Evolutionary conservation across 2,888 invertebrate species (phyloP).

Genomic region (Tipula confusa): DNA sequence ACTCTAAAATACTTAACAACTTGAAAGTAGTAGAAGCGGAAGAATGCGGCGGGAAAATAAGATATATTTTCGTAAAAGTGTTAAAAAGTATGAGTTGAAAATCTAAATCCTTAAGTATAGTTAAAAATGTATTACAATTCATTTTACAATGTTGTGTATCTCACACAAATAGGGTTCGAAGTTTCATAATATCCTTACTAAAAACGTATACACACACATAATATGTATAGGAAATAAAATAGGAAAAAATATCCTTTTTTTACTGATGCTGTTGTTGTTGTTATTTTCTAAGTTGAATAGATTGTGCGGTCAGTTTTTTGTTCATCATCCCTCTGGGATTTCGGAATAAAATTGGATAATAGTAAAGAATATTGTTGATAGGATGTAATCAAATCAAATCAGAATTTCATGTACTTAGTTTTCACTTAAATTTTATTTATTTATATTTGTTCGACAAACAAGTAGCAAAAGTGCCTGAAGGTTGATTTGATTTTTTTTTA

Average conservation of each 20-base stretch:
- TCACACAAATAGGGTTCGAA: not conserved
- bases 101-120: slow-evolving; percentile 25
- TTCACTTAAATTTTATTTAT: slow-evolving; percentile 15
- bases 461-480: slow-evolving; percentile 15
- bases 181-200: not conserved
- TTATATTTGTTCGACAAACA: slow-evolving; percentile 14
- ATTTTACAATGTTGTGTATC: not conserved
- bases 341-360: not conserved
- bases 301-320: slow-evolving; percentile 20
- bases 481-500: slow-evolving; percentile 4
- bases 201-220: not conserved
- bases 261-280: not conserved
- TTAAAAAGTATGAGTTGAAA: slow-evolving; percentile 20
- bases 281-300: not conserved
- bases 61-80: slow-evolving; percentile 17
- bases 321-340: not conserved
- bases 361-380: slow-evolving; percentile 16
- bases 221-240: not conserved
- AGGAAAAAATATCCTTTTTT: slow-evolving; percentile 25
- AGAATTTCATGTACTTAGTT: slow-evolving; percentile 12
- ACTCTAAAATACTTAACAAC: not conserved
- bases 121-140: slow-evolving; percentile 25
- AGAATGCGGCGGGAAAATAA: not conserved
- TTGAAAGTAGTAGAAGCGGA: not conserved
- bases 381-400: slow-evolving; percentile 25